Base-by-base conservation (phyloP, 2,888 invertebrate species). In the Alsophila aescularia region DNA sequence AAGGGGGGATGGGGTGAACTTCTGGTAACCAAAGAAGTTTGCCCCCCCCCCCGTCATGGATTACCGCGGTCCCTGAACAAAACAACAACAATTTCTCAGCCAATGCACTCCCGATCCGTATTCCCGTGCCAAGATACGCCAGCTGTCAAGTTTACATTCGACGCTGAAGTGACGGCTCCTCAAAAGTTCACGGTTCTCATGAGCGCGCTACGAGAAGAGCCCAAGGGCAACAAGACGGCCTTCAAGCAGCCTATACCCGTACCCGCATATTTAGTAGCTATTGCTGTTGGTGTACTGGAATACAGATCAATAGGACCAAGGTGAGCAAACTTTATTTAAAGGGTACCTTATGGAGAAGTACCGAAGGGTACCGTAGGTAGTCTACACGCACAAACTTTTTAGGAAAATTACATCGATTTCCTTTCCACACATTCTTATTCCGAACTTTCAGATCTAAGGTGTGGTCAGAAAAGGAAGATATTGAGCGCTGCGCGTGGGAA, bases 121-220 rank as follows among this genome's bases (percentile, higher is more conserved):
- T 70, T 98, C 2, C 98, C 98, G 0, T 98, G 98, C 75, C 98
- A 98, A 90, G 98, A 98, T 90, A 95, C 97, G 0, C 98, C 98
- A 0, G 93, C 95, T 0, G 96, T 98, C 0, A 99, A 99, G 87
- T 94, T 95, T 65, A 95, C 96, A 0, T 98, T 98, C 79, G 92
- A 93, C 48, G 97, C 97, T 6, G 82, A 92, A 79, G 81, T 98
- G 44, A 93, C 93, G 0, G 96, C 96, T 13, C 96, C 96, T 0
- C 85, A 87, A 8, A 94, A 95, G 58, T 92, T 98, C 64, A 96
- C 95, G 0, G 96, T 96, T 0, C 86, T 98, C 13, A 98, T 98
- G 98, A 97, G 98, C 72, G 98, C 98, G 0, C 79, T 96, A 4
- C 88, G 94, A 4, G 85, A 90, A 0, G 93, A 87, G 0, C 80